Conservation (phyloP, 2,113 vertebrate species). For the Pteruthius melanotis region DNA sequence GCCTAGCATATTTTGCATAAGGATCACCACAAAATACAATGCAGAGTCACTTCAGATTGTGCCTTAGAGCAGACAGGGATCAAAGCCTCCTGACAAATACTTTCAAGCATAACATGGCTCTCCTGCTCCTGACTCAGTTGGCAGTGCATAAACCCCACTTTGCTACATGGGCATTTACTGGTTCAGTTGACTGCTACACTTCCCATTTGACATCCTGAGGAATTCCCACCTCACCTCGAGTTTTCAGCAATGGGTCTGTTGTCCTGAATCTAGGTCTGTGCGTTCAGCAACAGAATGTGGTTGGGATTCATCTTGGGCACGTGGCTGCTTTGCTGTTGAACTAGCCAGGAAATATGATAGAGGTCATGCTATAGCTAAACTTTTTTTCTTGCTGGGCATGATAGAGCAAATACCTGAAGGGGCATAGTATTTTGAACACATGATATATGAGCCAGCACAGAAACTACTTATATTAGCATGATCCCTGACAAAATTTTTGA, state of each 20-base stretch:
- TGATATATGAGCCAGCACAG: neutral
- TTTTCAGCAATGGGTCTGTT: neutral
- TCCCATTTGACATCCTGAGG: neutral
- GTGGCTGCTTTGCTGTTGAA: neutral
- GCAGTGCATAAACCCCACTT: neutral
- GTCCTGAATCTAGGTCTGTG: neutral
- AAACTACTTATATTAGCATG: neutral
- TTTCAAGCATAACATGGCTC: neutral
- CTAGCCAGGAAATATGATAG: neutral
- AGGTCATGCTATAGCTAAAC: neutral
- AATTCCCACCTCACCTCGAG: neutral
- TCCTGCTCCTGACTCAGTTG: neutral
- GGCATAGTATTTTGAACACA: neutral
- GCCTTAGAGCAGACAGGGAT: neutral
- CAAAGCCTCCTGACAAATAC: accelerated
- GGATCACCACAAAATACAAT: neutral
- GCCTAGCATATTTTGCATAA: neutral
- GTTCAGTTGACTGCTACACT: neutral
- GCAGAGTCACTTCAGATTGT: neutral
- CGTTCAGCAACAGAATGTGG: neutral
- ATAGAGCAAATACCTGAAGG: neutral
- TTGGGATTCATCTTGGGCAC: neutral
- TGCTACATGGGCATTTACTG: neutral
- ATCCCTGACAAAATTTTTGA: neutral
- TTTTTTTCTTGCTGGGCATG: neutral